Evolutionary conservation across 2,113 vertebrate species (phyloP).

Genomic region (Periophthalmodon schlosseri): DNA sequence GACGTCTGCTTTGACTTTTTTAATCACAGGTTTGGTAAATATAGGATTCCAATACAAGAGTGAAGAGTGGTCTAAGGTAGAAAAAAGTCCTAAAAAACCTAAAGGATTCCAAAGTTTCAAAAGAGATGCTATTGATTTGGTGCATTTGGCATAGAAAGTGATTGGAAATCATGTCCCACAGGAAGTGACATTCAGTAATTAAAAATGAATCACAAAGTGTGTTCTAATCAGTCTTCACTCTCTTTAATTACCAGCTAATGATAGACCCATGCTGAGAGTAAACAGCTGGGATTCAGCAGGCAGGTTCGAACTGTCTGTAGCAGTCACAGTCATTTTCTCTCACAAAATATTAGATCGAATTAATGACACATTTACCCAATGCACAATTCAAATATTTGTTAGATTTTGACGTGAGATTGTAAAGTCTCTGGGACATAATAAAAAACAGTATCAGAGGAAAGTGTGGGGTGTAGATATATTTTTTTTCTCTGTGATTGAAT

Average conservation of each 20-base stretch:
- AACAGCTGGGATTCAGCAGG: constrained; percentile 1
- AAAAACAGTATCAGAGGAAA: background rate
- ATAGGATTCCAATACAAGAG: constrained; percentile 21
- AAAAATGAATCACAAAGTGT: constrained; percentile 32
- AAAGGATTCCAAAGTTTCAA: constrained; percentile 29
- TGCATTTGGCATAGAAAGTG: constrained; percentile 28
- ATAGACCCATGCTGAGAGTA: background rate
- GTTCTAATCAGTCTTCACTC: constrained; percentile 22
- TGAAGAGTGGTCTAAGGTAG: no score
- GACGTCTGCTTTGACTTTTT: constrained; percentile 10
- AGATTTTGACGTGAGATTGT: background rate
- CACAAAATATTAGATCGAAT: background rate
- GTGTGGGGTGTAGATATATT: background rate
- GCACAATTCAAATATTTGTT: background rate
- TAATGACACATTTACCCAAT: background rate
- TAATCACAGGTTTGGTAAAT: constrained; percentile 19
- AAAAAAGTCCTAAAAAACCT: no score
- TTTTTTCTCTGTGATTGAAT: no score
- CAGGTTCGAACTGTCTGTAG: background rate
- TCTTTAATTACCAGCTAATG: constrained; percentile 3
- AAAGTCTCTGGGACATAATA: background rate
- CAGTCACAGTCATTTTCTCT: constrained; percentile 10
- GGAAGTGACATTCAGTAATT: constrained; percentile 38
- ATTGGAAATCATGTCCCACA: constrained; percentile 38
- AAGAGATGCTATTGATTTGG: constrained; percentile 40